Conservation (phyloP, 1,140 invertebrate species). For the Bombus consobrinus region DNA sequence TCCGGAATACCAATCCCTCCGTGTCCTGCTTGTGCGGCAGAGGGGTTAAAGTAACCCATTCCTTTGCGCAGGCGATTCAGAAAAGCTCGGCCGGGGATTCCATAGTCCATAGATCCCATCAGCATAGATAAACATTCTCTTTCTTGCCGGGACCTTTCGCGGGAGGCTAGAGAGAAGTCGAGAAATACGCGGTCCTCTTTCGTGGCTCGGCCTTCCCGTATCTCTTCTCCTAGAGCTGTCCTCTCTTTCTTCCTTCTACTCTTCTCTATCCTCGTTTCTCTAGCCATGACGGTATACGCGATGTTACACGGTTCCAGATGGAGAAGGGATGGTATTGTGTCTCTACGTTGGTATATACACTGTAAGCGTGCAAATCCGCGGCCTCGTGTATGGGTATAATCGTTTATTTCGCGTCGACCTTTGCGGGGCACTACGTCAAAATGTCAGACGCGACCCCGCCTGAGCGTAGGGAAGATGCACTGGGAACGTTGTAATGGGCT, state of each 20-base stretch:
- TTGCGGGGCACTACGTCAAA: slow-evolving; percentile 82
- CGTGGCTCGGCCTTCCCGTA: slow-evolving; percentile 39
- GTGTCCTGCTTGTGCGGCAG: not conserved
- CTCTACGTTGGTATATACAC: slow-evolving; percentile 54
- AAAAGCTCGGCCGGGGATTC: slow-evolving; percentile 33
- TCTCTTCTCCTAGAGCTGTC: slow-evolving; percentile 28
- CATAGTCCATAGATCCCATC: slow-evolving; percentile 66
- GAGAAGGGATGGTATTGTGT: slow-evolving; percentile 56
- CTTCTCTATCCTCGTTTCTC: not conserved
- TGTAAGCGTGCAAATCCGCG: slow-evolving; percentile 41
- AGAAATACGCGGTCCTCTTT: slow-evolving; percentile 61
- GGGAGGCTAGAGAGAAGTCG: slow-evolving; percentile 44
- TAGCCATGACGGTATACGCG: slow-evolving; percentile 1
- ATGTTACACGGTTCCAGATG: not conserved
- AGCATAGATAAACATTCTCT: slow-evolving; percentile 69
- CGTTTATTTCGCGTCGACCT: slow-evolving; percentile 82
- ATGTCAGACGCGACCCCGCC: slow-evolving; percentile 82
- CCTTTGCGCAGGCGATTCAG: slow-evolving; percentile 2
- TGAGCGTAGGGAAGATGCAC: slow-evolving; percentile 78
- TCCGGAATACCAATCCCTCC: not conserved
- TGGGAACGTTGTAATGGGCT: slow-evolving; percentile 82
- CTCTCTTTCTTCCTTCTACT: not conserved
- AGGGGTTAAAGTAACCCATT: not conserved
- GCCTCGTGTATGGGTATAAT: slow-evolving; percentile 73
- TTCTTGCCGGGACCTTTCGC: slow-evolving; percentile 60